Conservation (phyloP, 2,888 invertebrate species). For the Epicampocera succincta region DNA sequence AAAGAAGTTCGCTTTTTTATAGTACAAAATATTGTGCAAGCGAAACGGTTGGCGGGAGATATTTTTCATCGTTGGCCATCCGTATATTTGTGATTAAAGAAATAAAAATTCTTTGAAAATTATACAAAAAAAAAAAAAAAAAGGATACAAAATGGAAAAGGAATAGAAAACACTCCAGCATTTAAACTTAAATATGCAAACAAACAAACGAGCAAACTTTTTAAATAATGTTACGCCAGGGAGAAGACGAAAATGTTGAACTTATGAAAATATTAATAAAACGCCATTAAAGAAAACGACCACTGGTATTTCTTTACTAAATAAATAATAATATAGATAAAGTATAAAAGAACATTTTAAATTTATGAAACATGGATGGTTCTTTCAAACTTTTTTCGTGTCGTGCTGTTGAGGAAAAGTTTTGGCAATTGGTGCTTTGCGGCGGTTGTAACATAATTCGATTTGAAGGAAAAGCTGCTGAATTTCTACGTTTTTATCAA, state of each 20-base stretch:
- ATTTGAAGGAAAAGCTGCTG: too few relatives aligned
- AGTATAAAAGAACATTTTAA: not conserved
- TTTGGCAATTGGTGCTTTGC: too few relatives aligned
- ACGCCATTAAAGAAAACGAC: conserved; percentile 65
- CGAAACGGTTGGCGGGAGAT: conserved; percentile 1
- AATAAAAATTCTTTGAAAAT: conserved; percentile 56
- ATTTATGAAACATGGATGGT: too few relatives aligned
- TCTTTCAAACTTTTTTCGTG: too few relatives aligned
- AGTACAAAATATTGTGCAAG: conserved; percentile 50
- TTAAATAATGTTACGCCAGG: conserved; percentile 61
- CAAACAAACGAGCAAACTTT: conserved; percentile 44
- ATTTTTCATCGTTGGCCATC: not conserved
- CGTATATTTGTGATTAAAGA: conserved; percentile 52
- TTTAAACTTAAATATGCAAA: not conserved
- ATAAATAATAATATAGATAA: not conserved
- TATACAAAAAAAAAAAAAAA: conserved; percentile 48
- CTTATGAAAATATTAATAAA: conserved; percentile 67
- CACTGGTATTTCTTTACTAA: conserved; percentile 13
- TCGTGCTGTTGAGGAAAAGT: too few relatives aligned
- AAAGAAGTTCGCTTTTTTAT: conserved; percentile 31
- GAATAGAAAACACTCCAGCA: not conserved
- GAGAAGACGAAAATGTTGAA: conserved; percentile 58
- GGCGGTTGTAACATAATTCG: too few relatives aligned
- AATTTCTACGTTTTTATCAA: too few relatives aligned
- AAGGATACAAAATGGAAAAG: conserved; percentile 22